Percentiles rank a stretch among this genome's conserved stretches.
Conservation (phyloP, 2,888 invertebrate genomes). For the Drosophila sordidula region DNA sequence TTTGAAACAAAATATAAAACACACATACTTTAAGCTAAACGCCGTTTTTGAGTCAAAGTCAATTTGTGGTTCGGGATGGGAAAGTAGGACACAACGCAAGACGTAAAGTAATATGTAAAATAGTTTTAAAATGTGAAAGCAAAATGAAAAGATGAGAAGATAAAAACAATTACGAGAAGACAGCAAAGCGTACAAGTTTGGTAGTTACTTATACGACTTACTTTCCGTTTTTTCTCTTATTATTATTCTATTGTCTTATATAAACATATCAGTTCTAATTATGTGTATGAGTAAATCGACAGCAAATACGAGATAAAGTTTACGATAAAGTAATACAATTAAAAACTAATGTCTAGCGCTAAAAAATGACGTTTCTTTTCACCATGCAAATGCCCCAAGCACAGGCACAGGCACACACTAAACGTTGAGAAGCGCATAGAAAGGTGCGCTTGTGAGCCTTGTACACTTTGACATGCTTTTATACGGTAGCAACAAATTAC, state of each 20-base stretch:
- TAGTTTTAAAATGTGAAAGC: conserved; percentile 37
- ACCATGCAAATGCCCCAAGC: conserved; percentile 27
- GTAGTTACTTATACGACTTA: conserved; percentile 68
- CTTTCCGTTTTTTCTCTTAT: conserved; percentile 58
- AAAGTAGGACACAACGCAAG: conserved; percentile 14
- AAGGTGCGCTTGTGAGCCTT: conserved; percentile 59
- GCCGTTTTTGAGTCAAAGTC: conserved; percentile 66
- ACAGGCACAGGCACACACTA: conserved; percentile 5
- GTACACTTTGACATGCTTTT: conserved; percentile 63
- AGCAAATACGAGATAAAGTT: conserved; percentile 52
- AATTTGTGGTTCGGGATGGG: conserved; percentile 70
- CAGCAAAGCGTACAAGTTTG: conserved; percentile 49
- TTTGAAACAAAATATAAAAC: conserved; percentile 42
- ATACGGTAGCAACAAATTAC: conserved; percentile 58
- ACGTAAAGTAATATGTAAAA: conserved; percentile 41
- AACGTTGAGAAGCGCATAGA: conserved; percentile 46
- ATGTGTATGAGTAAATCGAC: conserved; percentile 64
- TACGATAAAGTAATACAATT: conserved; percentile 48
- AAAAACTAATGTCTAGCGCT: conserved; percentile 54
- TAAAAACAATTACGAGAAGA: conserved; percentile 39
- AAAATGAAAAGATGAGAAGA: neutral
- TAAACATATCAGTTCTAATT: conserved; percentile 80
- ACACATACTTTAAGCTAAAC: conserved; percentile 66
- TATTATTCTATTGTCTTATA: conserved; percentile 73
- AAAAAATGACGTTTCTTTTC: conserved; percentile 49